These are phyloP conservation scores for Tipula unca DNA, from an alignment of 2,888 invertebrate genomes.

Conservation along the genomic window DNA sequence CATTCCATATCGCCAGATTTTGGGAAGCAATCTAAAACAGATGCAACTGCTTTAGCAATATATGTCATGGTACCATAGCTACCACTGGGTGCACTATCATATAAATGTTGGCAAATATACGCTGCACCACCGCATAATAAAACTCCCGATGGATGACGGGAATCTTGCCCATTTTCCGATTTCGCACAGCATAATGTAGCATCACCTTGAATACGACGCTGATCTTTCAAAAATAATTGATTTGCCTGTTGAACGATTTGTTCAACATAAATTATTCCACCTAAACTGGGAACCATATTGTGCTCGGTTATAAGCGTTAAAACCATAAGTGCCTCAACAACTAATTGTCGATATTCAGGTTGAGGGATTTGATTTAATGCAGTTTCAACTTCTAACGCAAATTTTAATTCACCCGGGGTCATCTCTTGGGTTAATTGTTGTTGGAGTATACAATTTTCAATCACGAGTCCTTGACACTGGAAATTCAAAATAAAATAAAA, in stretches of 20 bases:
- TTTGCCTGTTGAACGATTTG: conserved; percentile 90
- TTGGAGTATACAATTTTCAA: conserved; percentile 83
- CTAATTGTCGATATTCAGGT: conserved; percentile 93
- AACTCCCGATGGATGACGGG: conserved; percentile 49
- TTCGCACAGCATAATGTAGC: conserved; percentile 91
- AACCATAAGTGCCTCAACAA: conserved; percentile 96
- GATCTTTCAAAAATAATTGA: conserved; percentile 89
- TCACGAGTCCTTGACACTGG: conserved; percentile 85
- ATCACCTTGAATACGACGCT: conserved; percentile 84
- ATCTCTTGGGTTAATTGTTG: conserved; percentile 96
- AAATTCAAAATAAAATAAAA: no score
- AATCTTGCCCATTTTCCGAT: conserved; percentile 51
- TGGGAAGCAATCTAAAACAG: conserved; percentile 64
- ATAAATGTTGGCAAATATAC: conserved; percentile 88
- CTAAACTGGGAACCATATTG: conserved; percentile 66
- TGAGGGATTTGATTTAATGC: conserved; percentile 95
- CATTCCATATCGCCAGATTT: conserved; percentile 74
- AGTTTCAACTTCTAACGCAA: conserved; percentile 94
- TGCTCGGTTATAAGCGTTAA: conserved; percentile 84
- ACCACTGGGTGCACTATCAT: conserved; percentile 85
- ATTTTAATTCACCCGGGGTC: conserved; percentile 97
- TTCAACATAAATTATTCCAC: conserved; percentile 80
- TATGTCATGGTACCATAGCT: conserved; percentile 97
- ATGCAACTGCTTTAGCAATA: conserved; percentile 74
- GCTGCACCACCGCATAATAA: conserved; percentile 86